Evolutionary conservation across 1,140 invertebrate species (phyloP).

Genomic region (Micrasema minimum): DNA sequence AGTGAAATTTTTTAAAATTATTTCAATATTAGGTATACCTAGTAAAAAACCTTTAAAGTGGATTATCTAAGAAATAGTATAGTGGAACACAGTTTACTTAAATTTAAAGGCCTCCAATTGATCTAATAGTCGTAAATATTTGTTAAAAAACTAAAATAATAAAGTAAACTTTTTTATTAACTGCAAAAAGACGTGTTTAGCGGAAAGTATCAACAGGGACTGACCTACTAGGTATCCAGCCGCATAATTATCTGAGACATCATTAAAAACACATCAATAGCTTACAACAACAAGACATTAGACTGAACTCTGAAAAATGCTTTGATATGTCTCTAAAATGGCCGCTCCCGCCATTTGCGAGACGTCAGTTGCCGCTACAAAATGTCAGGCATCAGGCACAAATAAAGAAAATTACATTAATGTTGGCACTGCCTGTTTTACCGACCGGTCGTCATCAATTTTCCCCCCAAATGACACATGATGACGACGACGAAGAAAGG

Average conservation of each 20-base stretch:
- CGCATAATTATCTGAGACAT: conserved; percentile 41
- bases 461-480: conserved; percentile 8
- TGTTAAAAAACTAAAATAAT: too few species aligned
- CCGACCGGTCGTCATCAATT: conserved; percentile 15
- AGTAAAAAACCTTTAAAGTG: too few species aligned
- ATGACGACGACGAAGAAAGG: conserved; percentile 13
- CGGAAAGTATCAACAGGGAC: too few species aligned
- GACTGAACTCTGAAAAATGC: conserved; percentile 23
- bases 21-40: too few species aligned
- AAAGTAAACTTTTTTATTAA: too few species aligned
- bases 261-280: conserved; percentile 48
- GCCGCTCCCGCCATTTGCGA: background rate
- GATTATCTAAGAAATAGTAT: too few species aligned
- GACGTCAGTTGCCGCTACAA: background rate
- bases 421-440: conserved; percentile 20
- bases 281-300: conserved; percentile 39
- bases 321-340: conserved; percentile 16
- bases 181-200: background rate
- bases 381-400: conserved; percentile 24
- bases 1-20: too few species aligned
- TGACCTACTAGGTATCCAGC: conserved; percentile 22
- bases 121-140: too few species aligned
- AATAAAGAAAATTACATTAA: conserved; percentile 39
- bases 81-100: too few species aligned
- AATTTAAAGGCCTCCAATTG: too few species aligned